phyloP scores from a whole-genome alignment of 2,113 vertebrate species.

The Elaphurus davidianus region DNA sequence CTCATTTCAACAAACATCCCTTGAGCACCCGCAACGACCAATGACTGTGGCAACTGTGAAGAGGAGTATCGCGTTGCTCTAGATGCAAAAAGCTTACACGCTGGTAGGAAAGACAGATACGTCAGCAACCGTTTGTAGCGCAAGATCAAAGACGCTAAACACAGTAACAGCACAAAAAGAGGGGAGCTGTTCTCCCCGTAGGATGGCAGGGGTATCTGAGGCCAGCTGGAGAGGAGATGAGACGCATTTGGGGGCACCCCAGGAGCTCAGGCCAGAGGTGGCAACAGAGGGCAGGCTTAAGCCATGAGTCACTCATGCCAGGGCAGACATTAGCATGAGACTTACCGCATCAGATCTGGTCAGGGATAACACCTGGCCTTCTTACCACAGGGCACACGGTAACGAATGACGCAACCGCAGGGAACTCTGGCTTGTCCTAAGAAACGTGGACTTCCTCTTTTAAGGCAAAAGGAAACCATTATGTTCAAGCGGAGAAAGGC shows the following conservation, averaged over 20 bases:
- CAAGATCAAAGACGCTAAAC: neutral
- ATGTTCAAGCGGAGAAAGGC: neutral
- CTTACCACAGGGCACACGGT: neutral
- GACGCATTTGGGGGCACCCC: neutral
- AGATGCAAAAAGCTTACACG: neutral
- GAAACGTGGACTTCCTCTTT: neutral
- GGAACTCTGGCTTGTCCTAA: neutral
- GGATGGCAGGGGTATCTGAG: neutral
- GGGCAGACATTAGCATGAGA: neutral
- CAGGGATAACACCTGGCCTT: neutral
- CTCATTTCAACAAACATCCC: neutral
- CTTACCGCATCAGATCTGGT: rapidly evolving
- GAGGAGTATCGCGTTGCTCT: neutral
- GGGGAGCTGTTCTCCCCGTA: neutral
- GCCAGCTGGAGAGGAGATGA: neutral
- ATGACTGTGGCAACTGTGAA: neutral
- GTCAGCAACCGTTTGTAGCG: neutral
- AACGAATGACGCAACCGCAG: no score
- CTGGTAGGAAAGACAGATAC: neutral
- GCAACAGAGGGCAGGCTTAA: neutral
- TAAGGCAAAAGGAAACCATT: neutral
- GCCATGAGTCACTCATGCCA: neutral
- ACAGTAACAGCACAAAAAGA: rapidly evolving
- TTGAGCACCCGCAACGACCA: neutral
- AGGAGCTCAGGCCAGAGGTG: neutral